Evolutionary conservation across 2,797 vertebrate genomes (phyloP).

Genomic region (Sparidentex hasta): DNA sequence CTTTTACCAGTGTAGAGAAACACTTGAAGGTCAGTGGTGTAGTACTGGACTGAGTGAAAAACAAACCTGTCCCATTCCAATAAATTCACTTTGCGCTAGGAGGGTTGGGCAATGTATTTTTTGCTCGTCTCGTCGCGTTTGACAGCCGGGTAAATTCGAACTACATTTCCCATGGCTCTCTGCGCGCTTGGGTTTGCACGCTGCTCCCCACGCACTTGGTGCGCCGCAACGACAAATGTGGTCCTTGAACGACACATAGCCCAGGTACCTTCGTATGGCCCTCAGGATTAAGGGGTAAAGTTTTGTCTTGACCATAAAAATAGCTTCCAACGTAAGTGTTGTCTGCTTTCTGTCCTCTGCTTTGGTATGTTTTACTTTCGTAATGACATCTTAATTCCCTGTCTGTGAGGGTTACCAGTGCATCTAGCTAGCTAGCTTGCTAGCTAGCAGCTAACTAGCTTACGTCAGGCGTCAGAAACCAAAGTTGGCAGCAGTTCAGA

Average conservation of each 20-base stretch:
- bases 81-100: not conserved
- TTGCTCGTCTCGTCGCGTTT: fast-evolving
- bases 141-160: fast-evolving
- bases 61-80: not conserved
- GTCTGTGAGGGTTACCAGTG: slow-evolving; percentile 3
- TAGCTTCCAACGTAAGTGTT: slow-evolving; percentile 57
- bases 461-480: slow-evolving; percentile 37
- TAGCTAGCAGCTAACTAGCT: slow-evolving; percentile 51
- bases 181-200: slow-evolving; percentile 33
- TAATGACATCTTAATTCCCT: not conserved
- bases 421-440: slow-evolving; percentile 45
- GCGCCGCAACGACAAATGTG: slow-evolving; percentile 50
- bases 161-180: slow-evolving; percentile 64
- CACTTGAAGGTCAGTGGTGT: slow-evolving; percentile 15
- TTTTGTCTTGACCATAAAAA: not conserved
- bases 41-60: not conserved
- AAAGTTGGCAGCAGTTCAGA: slow-evolving; percentile 65
- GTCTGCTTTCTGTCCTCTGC: not conserved
- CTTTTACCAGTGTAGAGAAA: not conserved
- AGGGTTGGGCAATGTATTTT: slow-evolving; percentile 36
- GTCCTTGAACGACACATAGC: slow-evolving; percentile 33
- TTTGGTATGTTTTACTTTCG: not conserved
- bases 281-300: not conserved
- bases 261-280: slow-evolving; percentile 44
- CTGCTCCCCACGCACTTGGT: slow-evolving; percentile 45